Evolutionary conservation across 2,113 vertebrate species (phyloP).

Genomic region (Micromys minutus): DNA sequence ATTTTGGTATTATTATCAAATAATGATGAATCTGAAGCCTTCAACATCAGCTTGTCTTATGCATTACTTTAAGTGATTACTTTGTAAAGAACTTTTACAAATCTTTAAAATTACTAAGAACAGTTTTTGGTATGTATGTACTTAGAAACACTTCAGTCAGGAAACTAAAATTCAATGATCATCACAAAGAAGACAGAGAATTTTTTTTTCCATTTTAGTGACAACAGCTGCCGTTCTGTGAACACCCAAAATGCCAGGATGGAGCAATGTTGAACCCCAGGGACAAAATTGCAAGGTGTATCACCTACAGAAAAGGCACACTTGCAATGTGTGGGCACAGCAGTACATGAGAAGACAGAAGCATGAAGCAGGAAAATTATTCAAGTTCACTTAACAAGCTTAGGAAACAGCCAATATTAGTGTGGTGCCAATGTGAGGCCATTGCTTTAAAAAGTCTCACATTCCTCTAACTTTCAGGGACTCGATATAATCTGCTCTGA

Average conservation of each 20-base stretch:
- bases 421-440: conserved; percentile 31
- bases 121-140: background rate
- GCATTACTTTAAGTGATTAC: background rate
- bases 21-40: background rate
- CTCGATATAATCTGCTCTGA: conserved; percentile 63
- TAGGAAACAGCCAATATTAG: conserved; percentile 25
- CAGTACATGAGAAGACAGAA: conserved; percentile 34
- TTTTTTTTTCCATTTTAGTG: conserved; percentile 47
- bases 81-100: background rate
- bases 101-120: conserved; percentile 24
- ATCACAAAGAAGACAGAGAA: background rate
- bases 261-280: background rate
- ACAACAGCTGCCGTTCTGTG: conserved; percentile 10
- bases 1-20: conserved; percentile 27
- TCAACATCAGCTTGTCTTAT: conserved; percentile 10
- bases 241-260: background rate
- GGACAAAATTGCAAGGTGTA: conserved; percentile 8
- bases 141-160: conserved; percentile 42
- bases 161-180: conserved; percentile 52
- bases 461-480: conserved; percentile 12
- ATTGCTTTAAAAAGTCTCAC: conserved; percentile 56
- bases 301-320: conserved; percentile 36
- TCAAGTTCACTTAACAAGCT: conserved; percentile 49
- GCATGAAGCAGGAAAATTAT: conserved; percentile 16
- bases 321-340: background rate